Evolutionary conservation across 2,113 vertebrate species (phyloP), one percentile per base, ranked within the genome.

Genomic region (Trinectes maculatus): DNA sequence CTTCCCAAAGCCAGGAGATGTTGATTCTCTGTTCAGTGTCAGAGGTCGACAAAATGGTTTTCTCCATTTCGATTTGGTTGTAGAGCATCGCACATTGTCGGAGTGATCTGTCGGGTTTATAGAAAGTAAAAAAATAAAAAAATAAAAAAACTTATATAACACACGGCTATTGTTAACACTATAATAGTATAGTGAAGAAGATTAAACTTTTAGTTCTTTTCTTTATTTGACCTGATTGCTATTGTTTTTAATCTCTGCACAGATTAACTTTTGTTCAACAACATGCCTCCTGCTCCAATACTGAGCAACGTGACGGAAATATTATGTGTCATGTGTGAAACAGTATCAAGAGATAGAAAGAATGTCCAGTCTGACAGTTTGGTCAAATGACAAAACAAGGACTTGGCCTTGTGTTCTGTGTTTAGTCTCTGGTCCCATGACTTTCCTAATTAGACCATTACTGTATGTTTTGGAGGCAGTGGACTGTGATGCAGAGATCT

Each of bases 401-500:
- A 22, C 36, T 67, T 56, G 33, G 61, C 6, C 31, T 60, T 37
- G 34, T 67, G 61, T 77, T 67, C 51, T 63, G 39, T 48, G 36
- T 71, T 48, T 15, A 57, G 40, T 22, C 34, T 83, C 57, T 66
- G 65, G 52, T 60, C 81, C 63, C 25, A 48, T 57, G 54, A 65
- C 26, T 75, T 39, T 73, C 68, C 74, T 70, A 83, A 82, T 76
- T 49, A 81, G 69, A 44, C 8, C 24, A 72, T 73, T 26, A 51
- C 71, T 76, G 56, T 63, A 49, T 82, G 76, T 73, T 70, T 26
- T 68, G 69, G 60, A 81, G 53, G 43, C 12, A 83, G 31, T 74
- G 67, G 60, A 65, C 52, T 72, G 55, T 79, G 71, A 82, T 54
- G 58, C 47, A 39, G 31, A 26, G 49, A 59, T 60, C 39, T 70